A percentile compares a stretch with the other conserved stretches of the same genome.
Evolutionary conservation across 2,113 vertebrate species (phyloP).

Genomic region (Erpornis zantholeuca): DNA sequence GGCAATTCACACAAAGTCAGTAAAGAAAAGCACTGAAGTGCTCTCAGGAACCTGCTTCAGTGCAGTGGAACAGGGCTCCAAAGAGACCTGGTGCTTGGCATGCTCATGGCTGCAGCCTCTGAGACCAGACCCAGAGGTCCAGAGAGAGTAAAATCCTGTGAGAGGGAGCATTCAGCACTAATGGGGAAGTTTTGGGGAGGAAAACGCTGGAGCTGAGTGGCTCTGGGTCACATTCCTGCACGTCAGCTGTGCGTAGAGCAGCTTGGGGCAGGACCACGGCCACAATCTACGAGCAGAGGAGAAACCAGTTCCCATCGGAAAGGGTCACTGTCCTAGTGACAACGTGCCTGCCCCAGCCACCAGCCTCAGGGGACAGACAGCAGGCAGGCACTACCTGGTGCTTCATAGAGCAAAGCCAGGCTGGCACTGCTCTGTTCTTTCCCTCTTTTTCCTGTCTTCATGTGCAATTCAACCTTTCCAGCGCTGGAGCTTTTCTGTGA

Average conservation of each 20-base stretch:
- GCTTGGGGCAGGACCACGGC: neutral
- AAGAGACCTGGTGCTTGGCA: neutral
- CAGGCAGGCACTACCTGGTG: neutral
- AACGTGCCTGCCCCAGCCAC: neutral
- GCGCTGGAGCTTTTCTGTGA: constrained; percentile 6
- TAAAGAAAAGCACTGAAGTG: neutral
- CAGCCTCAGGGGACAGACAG: neutral
- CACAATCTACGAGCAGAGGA: neutral
- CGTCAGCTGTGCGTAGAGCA: neutral
- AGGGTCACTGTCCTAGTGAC: neutral
- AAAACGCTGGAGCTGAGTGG: rapidly evolving
- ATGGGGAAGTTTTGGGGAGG: neutral
- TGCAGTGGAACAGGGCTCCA: no score
- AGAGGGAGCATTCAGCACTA: neutral
- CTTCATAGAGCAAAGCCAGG: neutral
- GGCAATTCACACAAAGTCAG: neutral
- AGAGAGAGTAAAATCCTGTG: neutral
- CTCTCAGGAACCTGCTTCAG: neutral
- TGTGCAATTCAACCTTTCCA: constrained; percentile 33
- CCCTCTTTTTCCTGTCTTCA: neutral
- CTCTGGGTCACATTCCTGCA: neutral
- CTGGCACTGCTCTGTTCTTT: neutral
- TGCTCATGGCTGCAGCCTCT: neutral
- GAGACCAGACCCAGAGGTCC: neutral
- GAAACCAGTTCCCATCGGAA: neutral